Conservation (phyloP, 2,113 vertebrate genomes). For the Mesembrinibis cayennensis region DNA sequence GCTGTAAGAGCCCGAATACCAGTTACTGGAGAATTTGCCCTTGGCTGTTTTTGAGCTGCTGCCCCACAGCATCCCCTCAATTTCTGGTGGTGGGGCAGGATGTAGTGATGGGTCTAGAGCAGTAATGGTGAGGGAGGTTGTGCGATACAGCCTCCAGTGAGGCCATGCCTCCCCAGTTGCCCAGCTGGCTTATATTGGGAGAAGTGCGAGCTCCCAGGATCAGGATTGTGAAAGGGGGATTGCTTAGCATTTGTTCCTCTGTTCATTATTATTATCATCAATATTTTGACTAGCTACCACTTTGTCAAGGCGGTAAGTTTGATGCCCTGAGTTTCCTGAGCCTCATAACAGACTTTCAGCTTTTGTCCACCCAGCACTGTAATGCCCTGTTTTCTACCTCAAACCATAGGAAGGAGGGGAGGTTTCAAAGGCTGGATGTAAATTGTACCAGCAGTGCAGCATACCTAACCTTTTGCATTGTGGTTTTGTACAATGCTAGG, state of each 20-base stretch:
- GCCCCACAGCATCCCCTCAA: rapidly evolving
- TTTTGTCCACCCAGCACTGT: background rate
- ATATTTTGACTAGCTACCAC: background rate
- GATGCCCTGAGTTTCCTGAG: background rate
- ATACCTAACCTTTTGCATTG: background rate
- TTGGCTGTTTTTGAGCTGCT: background rate
- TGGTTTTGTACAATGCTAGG: background rate
- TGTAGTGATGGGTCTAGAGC: background rate
- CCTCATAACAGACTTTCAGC: background rate
- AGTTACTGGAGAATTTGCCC: background rate
- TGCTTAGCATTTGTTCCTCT: background rate
- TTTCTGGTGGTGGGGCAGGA: background rate
- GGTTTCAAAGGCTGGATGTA: background rate
- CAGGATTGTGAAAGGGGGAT: background rate
- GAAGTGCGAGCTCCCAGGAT: background rate
- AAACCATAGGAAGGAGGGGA: background rate
- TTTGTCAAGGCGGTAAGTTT: background rate
- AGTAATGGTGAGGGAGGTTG: background rate
- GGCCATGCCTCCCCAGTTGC: background rate
- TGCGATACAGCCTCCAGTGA: background rate
- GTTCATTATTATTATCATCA: background rate
- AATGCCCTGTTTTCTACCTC: background rate
- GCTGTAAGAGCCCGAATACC: background rate
- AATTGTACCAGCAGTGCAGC: background rate
- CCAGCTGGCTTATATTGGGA: background rate